These are phyloP conservation scores for Taenioides sp. DNA, from an alignment of 2,797 vertebrate species.

Conservation along the genomic window DNA sequence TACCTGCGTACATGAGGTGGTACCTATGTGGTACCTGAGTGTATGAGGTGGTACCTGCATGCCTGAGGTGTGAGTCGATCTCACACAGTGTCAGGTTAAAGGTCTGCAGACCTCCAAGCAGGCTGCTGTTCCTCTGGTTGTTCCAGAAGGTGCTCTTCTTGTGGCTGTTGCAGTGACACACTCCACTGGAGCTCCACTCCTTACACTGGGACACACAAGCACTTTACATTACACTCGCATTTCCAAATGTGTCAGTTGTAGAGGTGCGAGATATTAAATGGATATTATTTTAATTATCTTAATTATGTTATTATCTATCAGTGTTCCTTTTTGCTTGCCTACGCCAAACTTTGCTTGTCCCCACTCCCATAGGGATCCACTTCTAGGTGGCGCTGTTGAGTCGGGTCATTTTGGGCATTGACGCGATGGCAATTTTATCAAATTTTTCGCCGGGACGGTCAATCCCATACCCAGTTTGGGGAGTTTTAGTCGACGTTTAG, in stretches of 20 bases:
- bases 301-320: no score
- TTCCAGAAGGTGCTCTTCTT: conserved; percentile 85
- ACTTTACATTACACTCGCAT: not conserved
- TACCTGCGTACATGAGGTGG: no score
- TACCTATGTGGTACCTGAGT: not conserved
- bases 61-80: conserved; percentile 77
- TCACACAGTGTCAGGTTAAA: conserved; percentile 82
- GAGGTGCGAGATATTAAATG: not conserved
- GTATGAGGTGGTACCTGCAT: conserved; percentile 69
- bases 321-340: no score
- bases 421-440: no score
- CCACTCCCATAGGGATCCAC: no score
- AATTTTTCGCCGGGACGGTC: no score
- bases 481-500: no score
- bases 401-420: no score
- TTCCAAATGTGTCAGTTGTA: not conserved
- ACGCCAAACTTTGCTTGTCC: no score
- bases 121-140: conserved; percentile 50
- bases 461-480: no score
- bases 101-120: conserved; percentile 75
- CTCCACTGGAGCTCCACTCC: conserved; percentile 65
- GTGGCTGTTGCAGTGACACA: conserved; percentile 89
- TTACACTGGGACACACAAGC: conserved; percentile 70
- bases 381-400: no score
- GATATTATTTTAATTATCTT: not conserved